Evolutionary conservation across 1,140 invertebrate species (phyloP).

Genomic region (Dufourea novaeangliae): DNA sequence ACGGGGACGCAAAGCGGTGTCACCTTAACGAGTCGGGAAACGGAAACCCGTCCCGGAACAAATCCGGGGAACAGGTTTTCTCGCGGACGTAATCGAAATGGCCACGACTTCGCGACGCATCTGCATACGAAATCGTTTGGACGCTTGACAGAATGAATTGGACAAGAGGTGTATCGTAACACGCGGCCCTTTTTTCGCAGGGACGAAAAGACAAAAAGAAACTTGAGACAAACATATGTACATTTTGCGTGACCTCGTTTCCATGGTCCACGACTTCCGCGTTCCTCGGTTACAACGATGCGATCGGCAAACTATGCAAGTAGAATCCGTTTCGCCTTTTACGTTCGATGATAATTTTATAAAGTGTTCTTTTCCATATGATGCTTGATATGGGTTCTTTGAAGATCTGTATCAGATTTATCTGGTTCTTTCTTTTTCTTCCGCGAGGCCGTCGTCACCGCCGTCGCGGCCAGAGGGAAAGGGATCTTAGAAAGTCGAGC

Average conservation of each 20-base stretch:
- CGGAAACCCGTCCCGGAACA: slow-evolving; percentile 71
- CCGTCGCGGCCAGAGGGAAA: neutral
- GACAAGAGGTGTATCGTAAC: neutral
- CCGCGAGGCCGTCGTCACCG: too few species aligned
- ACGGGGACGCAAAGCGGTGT: slow-evolving; percentile 38
- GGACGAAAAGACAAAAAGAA: neutral
- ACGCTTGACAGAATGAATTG: neutral
- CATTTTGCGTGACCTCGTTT: neutral
- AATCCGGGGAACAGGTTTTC: slow-evolving; percentile 70
- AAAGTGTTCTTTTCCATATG: too few species aligned
- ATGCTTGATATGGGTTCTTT: too few species aligned
- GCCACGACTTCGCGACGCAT: slow-evolving; percentile 37
- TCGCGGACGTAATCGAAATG: slow-evolving; percentile 58
- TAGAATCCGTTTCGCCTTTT: neutral
- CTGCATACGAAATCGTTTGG: slow-evolving; percentile 46
- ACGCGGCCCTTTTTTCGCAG: neutral
- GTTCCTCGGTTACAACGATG: neutral
- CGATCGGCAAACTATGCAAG: neutral
- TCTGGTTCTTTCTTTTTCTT: slow-evolving; percentile 12
- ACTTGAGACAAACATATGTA: slow-evolving; percentile 3
- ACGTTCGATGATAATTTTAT: too few species aligned
- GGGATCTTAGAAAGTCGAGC: slow-evolving; percentile 15
- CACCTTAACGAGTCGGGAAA: slow-evolving; percentile 69
- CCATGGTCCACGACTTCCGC: neutral
- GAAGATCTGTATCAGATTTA: too few species aligned